A percentile compares a stretch with the other conserved stretches of the same genome.
phyloP scores from a whole-genome alignment of 2,797 vertebrate genomes.

The Halcyon leucocephala region DNA sequence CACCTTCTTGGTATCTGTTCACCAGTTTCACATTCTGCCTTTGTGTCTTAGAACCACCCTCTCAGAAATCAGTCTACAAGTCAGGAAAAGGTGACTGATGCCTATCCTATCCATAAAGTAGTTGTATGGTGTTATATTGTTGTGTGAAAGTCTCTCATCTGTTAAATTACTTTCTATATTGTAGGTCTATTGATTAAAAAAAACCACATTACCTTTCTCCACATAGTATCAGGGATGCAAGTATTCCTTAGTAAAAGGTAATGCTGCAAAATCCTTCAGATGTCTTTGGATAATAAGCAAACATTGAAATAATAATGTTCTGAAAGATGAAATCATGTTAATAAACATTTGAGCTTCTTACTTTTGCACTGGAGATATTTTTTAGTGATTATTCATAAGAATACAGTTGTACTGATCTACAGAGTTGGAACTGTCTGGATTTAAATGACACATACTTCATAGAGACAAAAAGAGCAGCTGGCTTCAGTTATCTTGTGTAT shows the following conservation, averaged over 20 bases:
- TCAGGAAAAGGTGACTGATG: background rate
- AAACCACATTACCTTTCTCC: background rate
- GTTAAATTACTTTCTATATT: background rate
- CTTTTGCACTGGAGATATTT: background rate
- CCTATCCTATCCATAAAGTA: background rate
- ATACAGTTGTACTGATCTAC: background rate
- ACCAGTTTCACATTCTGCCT: background rate
- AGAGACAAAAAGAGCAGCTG: background rate
- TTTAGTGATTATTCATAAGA: background rate
- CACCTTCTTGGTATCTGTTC: background rate
- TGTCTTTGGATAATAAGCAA: background rate
- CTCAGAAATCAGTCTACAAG: background rate
- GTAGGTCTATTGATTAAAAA: background rate
- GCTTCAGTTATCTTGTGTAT: accelerated
- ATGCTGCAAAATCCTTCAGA: background rate
- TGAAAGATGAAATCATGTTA: background rate
- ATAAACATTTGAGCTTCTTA: background rate
- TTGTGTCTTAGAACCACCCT: background rate
- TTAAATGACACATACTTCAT: background rate
- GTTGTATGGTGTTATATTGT: accelerated
- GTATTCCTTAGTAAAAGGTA: background rate
- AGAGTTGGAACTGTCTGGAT: background rate
- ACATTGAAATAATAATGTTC: background rate
- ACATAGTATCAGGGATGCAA: background rate
- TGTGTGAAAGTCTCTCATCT: background rate